Evolutionary conservation across 2,797 vertebrate species (phyloP), one percentile per base, ranked within the genome.

Genomic region (Syndactyla subalaris): DNA sequence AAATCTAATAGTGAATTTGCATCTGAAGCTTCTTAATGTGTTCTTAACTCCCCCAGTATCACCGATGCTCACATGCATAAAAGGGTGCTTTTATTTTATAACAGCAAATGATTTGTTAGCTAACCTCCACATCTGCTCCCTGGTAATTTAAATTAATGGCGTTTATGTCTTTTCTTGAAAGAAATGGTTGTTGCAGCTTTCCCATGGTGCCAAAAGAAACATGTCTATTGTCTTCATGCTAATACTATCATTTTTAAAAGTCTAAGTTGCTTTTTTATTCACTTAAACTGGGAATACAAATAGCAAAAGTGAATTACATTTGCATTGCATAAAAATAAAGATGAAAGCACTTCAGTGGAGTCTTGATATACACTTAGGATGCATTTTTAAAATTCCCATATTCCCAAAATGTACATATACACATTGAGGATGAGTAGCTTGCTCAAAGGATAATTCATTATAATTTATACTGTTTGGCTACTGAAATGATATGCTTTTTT

Each of bases 241-340:
- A 66, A 39, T 74, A 36, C 30, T 61, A 49, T 38, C 0, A 26
- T 91, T 81, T 84, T 39, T 8, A 19, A 48, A 88, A 81, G 32
- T 41, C 29, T 71, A 77, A 63, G 38, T 20, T 79, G n/a, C 2
- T 86, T 89, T 51, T 75, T 83, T 14, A 62, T 89, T 94, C 38
- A 59, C 36, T 89, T 89, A 52, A 91, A 55, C 34, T 66, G 36
- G 26, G 41, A 77, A 38, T 66, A 83, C 51, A 34, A 81, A 66
- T 43, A 72, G 66, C 38, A 89, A 74, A 91, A 71, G 29, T 48
- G 22, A 93, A 91, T 61, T 77, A 83, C 38, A 68, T 85, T 80
- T 92, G 89, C 65, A 88, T 61, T 67, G 26, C 65, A 88, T 72
- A 90, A 91, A 32, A 88, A 77, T 88, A 61, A 87, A 88, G 72